A percentile compares a stretch with the other conserved stretches of the same genome.
Evolutionary conservation across 2,888 invertebrate genomes (phyloP).

Genomic region (Spialia ferax): DNA sequence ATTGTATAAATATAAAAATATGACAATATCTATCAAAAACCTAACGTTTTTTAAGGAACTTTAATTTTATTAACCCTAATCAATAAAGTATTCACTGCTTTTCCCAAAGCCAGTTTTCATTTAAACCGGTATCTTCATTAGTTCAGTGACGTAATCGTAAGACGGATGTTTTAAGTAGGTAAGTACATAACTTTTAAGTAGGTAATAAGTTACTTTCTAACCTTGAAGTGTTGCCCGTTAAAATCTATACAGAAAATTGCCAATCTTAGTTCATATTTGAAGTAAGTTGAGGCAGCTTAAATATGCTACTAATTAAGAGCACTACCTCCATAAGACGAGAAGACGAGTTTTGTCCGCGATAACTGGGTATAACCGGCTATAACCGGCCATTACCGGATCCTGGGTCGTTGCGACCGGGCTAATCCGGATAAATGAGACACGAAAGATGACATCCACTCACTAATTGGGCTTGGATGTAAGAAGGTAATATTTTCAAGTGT

Average conservation of each 20-base stretch:
- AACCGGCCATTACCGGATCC: constrained; percentile 58
- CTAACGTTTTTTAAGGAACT: too few relatives aligned
- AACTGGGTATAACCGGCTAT: constrained; percentile 61
- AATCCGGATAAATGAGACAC: constrained; percentile 73
- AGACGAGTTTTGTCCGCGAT: constrained; percentile 62
- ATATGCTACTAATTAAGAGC: constrained; percentile 67
- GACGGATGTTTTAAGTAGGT: too few relatives aligned
- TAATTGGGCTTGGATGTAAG: constrained; percentile 63
- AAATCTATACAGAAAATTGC: not conserved
- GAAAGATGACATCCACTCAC: constrained; percentile 69
- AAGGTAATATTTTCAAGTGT: constrained; percentile 43
- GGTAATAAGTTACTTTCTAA: too few relatives aligned
- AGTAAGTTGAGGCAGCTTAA: constrained; percentile 45
- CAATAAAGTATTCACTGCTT: too few relatives aligned
- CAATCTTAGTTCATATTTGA: constrained; percentile 22
- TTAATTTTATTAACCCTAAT: too few relatives aligned
- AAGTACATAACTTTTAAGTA: too few relatives aligned
- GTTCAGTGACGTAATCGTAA: too few relatives aligned
- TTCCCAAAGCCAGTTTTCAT: too few relatives aligned
- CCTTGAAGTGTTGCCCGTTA: too few relatives aligned
- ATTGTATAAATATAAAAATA: too few relatives aligned
- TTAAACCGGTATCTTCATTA: too few relatives aligned
- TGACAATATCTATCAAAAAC: too few relatives aligned
- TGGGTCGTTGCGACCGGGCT: constrained; percentile 57
- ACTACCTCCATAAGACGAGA: constrained; percentile 67